A percentile compares a stretch with the other conserved stretches of the same genome.
These are phyloP conservation scores for Platorchestia sp. DNA, from an alignment of 1,140 invertebrate species.

Conservation along the genomic window DNA sequence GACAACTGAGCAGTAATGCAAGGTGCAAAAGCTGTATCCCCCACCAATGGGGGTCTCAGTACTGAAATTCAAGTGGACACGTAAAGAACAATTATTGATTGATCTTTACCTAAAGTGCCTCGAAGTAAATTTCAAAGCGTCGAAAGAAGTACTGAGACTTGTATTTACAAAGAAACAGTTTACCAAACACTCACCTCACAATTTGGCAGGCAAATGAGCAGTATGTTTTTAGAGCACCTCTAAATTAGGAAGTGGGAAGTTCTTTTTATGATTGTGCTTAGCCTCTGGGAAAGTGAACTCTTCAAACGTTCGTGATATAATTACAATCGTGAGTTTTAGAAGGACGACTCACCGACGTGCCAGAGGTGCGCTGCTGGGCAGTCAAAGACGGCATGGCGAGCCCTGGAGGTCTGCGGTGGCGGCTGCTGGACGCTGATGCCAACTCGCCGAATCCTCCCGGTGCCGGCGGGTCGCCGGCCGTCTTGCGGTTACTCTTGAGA, in stretches of 20 bases:
- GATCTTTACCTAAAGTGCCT: not conserved
- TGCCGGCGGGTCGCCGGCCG: constrained; percentile 35
- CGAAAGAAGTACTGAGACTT: not conserved
- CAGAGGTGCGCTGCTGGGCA: constrained; percentile 58
- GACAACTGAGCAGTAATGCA: too few species aligned
- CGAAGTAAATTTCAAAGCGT: not conserved
- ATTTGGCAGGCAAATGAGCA: too few species aligned
- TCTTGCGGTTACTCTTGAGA: constrained; percentile 22
- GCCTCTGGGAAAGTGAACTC: too few species aligned
- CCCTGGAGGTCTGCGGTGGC: not conserved
- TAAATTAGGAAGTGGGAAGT: too few species aligned
- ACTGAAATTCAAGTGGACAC: not conserved
- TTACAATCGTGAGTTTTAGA: too few species aligned
- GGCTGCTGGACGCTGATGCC: not conserved
- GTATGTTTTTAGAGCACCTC: too few species aligned
- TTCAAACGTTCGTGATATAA: too few species aligned
- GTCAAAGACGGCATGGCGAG: constrained; percentile 63
- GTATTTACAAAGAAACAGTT: too few species aligned
- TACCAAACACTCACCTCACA: too few species aligned
- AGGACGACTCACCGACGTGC: constrained; percentile 62
- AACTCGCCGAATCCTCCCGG: constrained; percentile 37
- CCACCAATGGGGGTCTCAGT: too few species aligned
- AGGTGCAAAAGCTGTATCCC: too few species aligned
- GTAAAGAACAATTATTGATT: not conserved
- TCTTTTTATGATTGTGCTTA: too few species aligned